Evolutionary conservation across 2,888 invertebrate genomes (phyloP), one percentile per base, ranked within the genome.

Genomic region (Coremacera marginata): DNA sequence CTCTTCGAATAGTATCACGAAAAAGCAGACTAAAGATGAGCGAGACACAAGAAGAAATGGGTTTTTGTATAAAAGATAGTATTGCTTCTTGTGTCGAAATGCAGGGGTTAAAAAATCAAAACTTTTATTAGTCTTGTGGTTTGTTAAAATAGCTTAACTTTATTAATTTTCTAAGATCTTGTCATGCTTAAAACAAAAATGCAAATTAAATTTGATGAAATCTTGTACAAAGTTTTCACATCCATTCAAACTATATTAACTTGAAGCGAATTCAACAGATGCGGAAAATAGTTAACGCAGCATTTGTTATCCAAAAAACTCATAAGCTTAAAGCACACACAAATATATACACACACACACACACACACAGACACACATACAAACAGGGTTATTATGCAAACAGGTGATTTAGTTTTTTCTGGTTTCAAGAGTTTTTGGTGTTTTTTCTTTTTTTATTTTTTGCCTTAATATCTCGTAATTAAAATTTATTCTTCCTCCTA

Each of bases 371-470:
- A 31, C 3, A 51, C 49, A 57, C 62, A 73, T 75, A 72, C 73
- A 70, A 31, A 70, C 77, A 75, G 67, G 78, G 78, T 75, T 70
- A 65, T 77, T 79, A 75, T 68, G 77, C 77, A 79, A 77, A 78
- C 73, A 70, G 57, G 57, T 52, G 72, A 65, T 65, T 65, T 78
- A 67, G 44, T 44, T 44, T 44, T 11, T 44, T 44, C 44, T 44
- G 44, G 63, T 67, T 77, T 65, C 22, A 22, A 65, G 63, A 71
- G 51, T 19, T 19, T 67, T 67, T 22, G n/a, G 44, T 22, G 70
- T 77, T 55, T 70, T 27, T 71, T n/a, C n/a, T 75, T 55, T 65
- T 70, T 78, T 80, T 77, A 77, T 72, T 81, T 77, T 82, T 82
- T 83, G 81, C 8, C 19, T 34, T 44, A 37, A 67, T 37, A 67